Base-by-base conservation (phyloP, 2,113 vertebrate species). In the Crotalus tigris region DNA sequence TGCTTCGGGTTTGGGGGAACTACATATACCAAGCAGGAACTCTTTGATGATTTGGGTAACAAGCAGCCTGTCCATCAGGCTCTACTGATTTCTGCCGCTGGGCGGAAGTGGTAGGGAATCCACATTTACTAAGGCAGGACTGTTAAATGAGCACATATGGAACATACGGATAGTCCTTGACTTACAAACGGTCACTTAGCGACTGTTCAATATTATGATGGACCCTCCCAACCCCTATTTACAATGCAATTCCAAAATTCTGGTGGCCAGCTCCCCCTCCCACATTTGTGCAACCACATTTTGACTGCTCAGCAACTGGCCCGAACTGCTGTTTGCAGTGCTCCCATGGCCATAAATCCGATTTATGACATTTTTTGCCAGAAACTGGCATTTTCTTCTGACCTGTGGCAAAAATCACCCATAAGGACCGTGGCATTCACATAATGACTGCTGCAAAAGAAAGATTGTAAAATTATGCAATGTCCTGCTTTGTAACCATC, bases 41-140 rank as follows among this genome's bases (percentile, higher is more conserved):
- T 2, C 24, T 33, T 19, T 55, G 23, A 91, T 92, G 26, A 51
- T 95, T 69, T 92, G 90, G 55, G n/a, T 54, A 85, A 88, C 90
- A 93, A 92, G 93, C 61, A 81, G 57, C 91, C 87, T 0, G 0
- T 90, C 54, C n/a, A 4, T 69, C 12, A 4, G 64, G 4, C 1
- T 69, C 61, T 69, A n/a, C 4, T 13, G 64, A 15, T 69, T 69
- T 49, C 81, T 93, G 91, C 51, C 53, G 92, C 33, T 39, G 92
- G 12, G 11, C 0, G 57, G 9, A 89, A 0, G 59, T 87, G 2
- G 23, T 26, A 13, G 57, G 92, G 59, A n/a, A n/a, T n/a, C 29
- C n/a, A 12, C 29, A n/a, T 69, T 69, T 69, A 29, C 4, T 69
- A n/a, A 69, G 53, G 3, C 3, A 91, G 85, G 29, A 7, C 26